Conservation (phyloP, 2,888 invertebrate species). For the Hartigia nigra region DNA sequence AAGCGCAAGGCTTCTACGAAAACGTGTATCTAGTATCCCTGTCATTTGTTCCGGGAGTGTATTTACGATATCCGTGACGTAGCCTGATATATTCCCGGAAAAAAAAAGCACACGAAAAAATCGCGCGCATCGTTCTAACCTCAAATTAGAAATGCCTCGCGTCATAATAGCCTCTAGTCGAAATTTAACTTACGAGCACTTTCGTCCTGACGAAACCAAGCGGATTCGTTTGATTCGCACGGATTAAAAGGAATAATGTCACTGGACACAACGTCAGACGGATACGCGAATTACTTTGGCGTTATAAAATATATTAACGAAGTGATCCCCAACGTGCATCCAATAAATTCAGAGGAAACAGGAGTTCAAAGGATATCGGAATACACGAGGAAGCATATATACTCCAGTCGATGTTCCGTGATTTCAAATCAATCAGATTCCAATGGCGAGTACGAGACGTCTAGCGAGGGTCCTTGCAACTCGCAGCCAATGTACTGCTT, state of each 20-base stretch:
- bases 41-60: background rate
- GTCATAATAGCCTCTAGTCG: background rate
- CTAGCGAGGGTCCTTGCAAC: conserved; percentile 41
- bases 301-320: background rate
- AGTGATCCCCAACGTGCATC: background rate
- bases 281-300: background rate
- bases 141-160: background rate
- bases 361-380: conserved; percentile 10
- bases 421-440: background rate
- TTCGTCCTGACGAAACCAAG: background rate
- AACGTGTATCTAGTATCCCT: background rate
- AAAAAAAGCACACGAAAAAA: background rate
- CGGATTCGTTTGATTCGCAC: background rate
- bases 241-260: conserved; percentile 27
- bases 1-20: background rate
- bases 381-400: conserved; percentile 18
- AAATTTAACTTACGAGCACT: background rate
- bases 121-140: background rate
- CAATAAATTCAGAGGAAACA: background rate
- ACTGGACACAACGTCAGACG: conserved; percentile 29
- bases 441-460: conserved; percentile 41
- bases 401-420: background rate
- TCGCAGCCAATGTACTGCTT: background rate
- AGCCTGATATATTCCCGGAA: background rate
- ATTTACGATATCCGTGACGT: background rate